Percentiles rank a stretch among this genome's conserved stretches.
Evolutionary conservation across 2,797 vertebrate species (phyloP).

Genomic region (Notamacropus eugenii): DNA sequence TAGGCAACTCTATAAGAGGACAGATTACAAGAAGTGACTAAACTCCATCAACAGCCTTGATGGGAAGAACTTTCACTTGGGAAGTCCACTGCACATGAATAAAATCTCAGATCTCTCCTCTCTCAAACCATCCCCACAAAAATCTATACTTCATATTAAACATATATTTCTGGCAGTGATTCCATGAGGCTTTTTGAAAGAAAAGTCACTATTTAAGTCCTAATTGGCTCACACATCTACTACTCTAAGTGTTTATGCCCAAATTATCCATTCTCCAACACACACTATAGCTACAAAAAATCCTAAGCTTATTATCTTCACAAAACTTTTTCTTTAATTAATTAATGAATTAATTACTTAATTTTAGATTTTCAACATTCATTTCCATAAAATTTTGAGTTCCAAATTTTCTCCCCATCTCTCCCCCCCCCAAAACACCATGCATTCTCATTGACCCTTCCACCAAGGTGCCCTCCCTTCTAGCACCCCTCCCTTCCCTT

Average conservation of each 20-base stretch:
- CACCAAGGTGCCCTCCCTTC: too few species aligned
- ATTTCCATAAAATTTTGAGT: too few species aligned
- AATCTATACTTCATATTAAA: background rate
- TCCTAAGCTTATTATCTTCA: background rate
- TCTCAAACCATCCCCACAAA: background rate
- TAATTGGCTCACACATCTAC: background rate
- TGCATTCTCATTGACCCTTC: too few species aligned
- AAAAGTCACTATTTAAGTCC: background rate
- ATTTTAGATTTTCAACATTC: too few species aligned
- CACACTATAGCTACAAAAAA: background rate
- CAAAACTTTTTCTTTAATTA: background rate
- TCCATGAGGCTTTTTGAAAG: background rate
- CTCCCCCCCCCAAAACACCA: too few species aligned
- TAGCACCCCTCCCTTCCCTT: too few species aligned
- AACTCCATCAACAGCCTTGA: background rate
- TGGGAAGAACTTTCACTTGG: background rate
- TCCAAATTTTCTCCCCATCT: too few species aligned
- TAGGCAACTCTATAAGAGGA: background rate
- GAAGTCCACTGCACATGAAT: background rate
- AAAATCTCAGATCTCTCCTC: background rate
- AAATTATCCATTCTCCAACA: background rate
- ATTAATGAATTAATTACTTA: too few species aligned
- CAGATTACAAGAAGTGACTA: background rate
- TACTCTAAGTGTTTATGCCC: background rate
- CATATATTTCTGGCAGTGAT: background rate